phyloP scores from a whole-genome alignment of 1,140 invertebrate genomes.

The Marisa cornuarietis region DNA sequence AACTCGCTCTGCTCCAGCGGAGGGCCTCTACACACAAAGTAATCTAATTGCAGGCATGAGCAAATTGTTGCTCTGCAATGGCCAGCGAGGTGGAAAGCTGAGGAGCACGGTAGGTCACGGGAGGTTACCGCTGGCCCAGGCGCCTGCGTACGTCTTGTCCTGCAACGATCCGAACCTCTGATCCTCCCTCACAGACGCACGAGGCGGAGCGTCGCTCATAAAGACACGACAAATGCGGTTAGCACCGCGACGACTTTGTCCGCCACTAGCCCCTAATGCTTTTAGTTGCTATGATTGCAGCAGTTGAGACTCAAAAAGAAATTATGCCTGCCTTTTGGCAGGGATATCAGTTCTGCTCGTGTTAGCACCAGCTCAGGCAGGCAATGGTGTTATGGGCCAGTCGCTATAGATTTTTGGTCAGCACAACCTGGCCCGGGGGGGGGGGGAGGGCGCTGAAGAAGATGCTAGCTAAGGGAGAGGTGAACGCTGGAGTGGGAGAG shows the following conservation, averaged over 20 bases:
- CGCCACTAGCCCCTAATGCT: background rate
- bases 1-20: too few species aligned
- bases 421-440: background rate
- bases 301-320: slow-evolving; percentile 13
- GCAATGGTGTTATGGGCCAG: slow-evolving; percentile 7
- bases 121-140: too few species aligned
- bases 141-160: background rate
- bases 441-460: background rate
- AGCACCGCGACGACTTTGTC: background rate
- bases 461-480: background rate
- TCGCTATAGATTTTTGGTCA: slow-evolving; percentile 8
- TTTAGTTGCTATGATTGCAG: slow-evolving; percentile 12
- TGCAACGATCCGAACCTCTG: slow-evolving; percentile 1
- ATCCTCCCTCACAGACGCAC: background rate
- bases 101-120: background rate
- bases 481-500: background rate
- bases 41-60: slow-evolving; percentile 8
- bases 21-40: background rate
- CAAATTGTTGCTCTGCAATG: slow-evolving; percentile 8
- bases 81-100: background rate
- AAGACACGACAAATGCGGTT: slow-evolving; percentile 15
- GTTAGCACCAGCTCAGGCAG: background rate
- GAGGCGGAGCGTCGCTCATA: background rate
- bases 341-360: background rate
- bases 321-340: slow-evolving; percentile 3